phyloP scores from a whole-genome alignment of 2,113 vertebrate species.

The Grus americana region DNA sequence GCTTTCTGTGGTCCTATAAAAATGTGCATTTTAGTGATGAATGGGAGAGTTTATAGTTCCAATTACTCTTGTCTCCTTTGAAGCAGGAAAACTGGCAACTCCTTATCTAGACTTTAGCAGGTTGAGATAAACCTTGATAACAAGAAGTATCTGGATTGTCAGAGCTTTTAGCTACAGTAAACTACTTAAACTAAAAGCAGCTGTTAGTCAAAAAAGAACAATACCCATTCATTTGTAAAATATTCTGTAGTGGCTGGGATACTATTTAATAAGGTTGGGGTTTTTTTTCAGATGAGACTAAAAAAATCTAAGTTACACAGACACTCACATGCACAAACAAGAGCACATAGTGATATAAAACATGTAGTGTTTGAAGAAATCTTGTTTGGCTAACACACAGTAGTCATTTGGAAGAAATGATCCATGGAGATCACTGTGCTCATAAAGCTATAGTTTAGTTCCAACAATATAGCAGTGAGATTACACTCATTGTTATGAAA shows the following conservation, averaged over 20 bases:
- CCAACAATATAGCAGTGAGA: background rate
- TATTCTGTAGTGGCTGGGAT: slow-evolving; percentile 25
- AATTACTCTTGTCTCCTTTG: slow-evolving; percentile 73
- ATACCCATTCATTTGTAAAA: slow-evolving; percentile 64
- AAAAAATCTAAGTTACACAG: background rate
- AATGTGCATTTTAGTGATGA: slow-evolving; percentile 52
- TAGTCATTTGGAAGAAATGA: slow-evolving; percentile 10
- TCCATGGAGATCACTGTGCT: background rate
- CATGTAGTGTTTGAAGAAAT: background rate
- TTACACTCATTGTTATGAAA: slow-evolving; percentile 26
- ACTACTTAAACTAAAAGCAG: slow-evolving; percentile 77
- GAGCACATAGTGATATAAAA: background rate
- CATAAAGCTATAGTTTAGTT: background rate
- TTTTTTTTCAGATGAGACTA: slow-evolving; percentile 36
- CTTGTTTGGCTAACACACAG: slow-evolving; percentile 6
- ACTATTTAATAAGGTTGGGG: background rate
- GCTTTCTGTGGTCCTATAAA: slow-evolving; percentile 66
- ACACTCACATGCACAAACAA: background rate
- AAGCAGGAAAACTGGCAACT: slow-evolving; percentile 73
- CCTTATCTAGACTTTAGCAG: slow-evolving; percentile 75
- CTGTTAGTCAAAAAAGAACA: slow-evolving; percentile 62
- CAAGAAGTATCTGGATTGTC: slow-evolving; percentile 69
- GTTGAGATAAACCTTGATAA: slow-evolving; percentile 76
- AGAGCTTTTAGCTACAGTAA: slow-evolving; percentile 68
- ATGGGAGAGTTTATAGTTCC: slow-evolving; percentile 60